Evolutionary conservation across 30 jellyfish, hydroid and myxozoan genomes (phyloP).

Genomic region (Hydractinia symbiolongicarpus): DNA sequence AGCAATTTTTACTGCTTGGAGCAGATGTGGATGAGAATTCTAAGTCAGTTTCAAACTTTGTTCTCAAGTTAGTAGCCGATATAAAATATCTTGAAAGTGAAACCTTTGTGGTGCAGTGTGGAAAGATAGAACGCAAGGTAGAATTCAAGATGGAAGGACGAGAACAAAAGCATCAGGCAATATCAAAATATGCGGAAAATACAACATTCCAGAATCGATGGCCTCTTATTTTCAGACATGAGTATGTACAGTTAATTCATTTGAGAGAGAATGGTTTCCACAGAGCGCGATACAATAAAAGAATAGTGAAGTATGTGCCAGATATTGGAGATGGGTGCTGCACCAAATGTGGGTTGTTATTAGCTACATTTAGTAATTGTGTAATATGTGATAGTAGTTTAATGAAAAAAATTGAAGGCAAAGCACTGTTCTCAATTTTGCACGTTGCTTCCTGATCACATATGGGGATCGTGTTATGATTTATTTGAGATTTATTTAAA

Average conservation of each 20-base stretch:
- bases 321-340: not conserved
- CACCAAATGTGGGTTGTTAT: not conserved
- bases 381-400: not conserved
- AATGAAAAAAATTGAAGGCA: not conserved
- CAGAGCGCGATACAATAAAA: not conserved
- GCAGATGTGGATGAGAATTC: not conserved
- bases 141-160: conserved; percentile 1
- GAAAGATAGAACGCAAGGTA: not conserved
- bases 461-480: too few relatives aligned
- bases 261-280: not conserved
- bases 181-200: not conserved
- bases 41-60: not conserved
- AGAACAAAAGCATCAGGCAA: not conserved
- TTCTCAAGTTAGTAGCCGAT: not conserved
- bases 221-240: not conserved
- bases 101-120: not conserved
- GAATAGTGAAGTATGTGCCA: not conserved
- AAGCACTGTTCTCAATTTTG: too few relatives aligned
- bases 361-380: not conserved
- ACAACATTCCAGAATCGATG: not conserved
- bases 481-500: too few relatives aligned
- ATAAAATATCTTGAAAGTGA: not conserved
- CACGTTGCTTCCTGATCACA: too few relatives aligned
- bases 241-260: not conserved
- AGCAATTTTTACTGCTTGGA: not conserved